Percentiles rank a stretch among this genome's conserved stretches.
Evolutionary conservation across 2,113 vertebrate genomes (phyloP).

Genomic region (Lycaon pictus): DNA sequence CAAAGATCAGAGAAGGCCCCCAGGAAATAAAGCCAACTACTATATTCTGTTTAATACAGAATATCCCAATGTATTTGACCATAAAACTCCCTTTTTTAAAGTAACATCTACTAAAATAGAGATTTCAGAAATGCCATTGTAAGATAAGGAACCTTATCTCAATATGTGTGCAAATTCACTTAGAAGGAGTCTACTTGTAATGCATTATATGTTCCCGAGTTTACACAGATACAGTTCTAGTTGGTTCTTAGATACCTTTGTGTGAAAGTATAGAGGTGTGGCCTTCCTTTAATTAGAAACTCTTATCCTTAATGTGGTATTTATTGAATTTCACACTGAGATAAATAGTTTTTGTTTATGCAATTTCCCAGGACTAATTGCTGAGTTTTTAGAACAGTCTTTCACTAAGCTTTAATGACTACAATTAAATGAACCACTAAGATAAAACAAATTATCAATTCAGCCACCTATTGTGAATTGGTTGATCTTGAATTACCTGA

Average conservation of each 20-base stretch:
- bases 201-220: neutral
- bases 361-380: constrained; percentile 68
- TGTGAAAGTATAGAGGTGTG: constrained; percentile 1
- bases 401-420: constrained; percentile 58
- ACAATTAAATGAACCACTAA: constrained; percentile 65
- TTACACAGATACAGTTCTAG: neutral
- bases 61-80: constrained; percentile 1
- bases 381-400: constrained; percentile 62
- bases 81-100: neutral
- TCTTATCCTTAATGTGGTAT: constrained; percentile 60
- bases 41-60: constrained; percentile 34
- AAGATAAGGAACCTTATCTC: constrained; percentile 43
- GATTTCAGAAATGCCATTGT: neutral
- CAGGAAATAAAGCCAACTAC: neutral
- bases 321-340: constrained; percentile 66
- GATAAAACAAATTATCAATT: constrained; percentile 65
- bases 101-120: constrained; percentile 16
- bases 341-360: constrained; percentile 71
- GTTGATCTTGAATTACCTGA: constrained; percentile 10
- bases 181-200: neutral
- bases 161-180: neutral
- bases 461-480: constrained; percentile 39
- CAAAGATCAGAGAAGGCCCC: neutral
- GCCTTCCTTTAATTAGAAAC: constrained; percentile 59
- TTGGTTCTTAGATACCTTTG: neutral